Base-by-base conservation (phyloP, 2,888 invertebrate genomes). In the Stomorhina lunata region DNA sequence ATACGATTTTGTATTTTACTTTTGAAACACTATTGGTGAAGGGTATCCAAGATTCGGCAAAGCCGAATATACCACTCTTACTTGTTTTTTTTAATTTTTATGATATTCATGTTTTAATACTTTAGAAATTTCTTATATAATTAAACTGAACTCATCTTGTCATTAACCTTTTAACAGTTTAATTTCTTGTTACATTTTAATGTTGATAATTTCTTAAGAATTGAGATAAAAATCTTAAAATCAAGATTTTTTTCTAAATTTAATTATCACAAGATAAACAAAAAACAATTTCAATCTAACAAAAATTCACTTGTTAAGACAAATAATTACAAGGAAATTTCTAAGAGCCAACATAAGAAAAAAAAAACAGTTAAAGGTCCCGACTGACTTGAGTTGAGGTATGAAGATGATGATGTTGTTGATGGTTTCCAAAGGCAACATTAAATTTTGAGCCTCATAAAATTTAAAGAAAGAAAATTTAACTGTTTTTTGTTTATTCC, bases 161-260 rank as follows among this genome's bases (percentile, higher is more conserved):
- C 48, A 50, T 72, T 72, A 61, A 72, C 72, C 72, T 63, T 2
- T 25, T 29, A 50, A 12, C 17, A 9, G 37, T 37, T 17, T n/a
- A 25, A 61, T 61, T 1, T 48, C 10, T 45, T 32, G 22, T 55
- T n/a, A 45, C 43, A 55, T 53, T 63, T 73, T 53, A 53, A 73
- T 55, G 55, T 63, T 55, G 12, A 55, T 57, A 75, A 57, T 55
- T 75, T 66, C 65, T 55, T 66, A 45, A 53, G 65, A 66, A 75
- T 45, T 75, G 34, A 57, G 65, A 75, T 75, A 66, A 66, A 65
- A 37, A 75, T 75, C 65, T 20, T 22, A 1, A 12, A 22, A 43
- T 1, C 40, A 32, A 55, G 29, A 50, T 37, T 4, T 25, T n/a
- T n/a, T n/a, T 10, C 0, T 34, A 12, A 15, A 32, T 12, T 9